A percentile compares a stretch with the other conserved stretches of the same genome.
These are phyloP conservation scores for Marronus borbonicus DNA, from an alignment of 2,888 invertebrate genomes.

Conservation along the genomic window DNA sequence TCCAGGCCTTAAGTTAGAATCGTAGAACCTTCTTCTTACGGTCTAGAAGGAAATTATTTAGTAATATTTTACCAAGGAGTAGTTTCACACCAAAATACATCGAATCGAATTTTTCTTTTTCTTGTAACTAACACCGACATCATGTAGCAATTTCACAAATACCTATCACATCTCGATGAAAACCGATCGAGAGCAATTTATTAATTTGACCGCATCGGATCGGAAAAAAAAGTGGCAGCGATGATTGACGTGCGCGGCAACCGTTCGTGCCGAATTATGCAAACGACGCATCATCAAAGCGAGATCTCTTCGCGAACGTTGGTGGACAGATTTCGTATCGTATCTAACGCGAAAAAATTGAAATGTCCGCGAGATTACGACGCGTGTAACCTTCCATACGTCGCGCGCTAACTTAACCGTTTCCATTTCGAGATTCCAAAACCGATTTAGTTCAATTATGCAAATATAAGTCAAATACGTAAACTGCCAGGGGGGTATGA, in stretches of 20 bases:
- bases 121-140: too few species aligned
- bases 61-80: too few species aligned
- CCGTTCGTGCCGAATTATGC: conserved; percentile 29
- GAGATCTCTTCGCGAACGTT: not conserved
- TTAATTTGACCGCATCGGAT: too few species aligned
- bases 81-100: too few species aligned
- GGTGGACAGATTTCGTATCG: not conserved
- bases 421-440: conserved; percentile 13
- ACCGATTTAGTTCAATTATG: conserved; percentile 32
- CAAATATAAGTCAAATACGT: conserved; percentile 15
- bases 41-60: too few species aligned
- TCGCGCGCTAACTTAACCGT: not conserved
- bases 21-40: too few species aligned
- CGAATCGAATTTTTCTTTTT: too few species aligned
- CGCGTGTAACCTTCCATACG: not conserved
- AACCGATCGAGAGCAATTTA: too few species aligned
- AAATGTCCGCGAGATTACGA: not conserved
- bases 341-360: not conserved
- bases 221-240: not conserved
- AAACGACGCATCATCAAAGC: conserved; percentile 22
- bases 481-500: not conserved
- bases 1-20: too few species aligned
- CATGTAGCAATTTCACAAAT: too few species aligned
- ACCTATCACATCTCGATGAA: too few species aligned
- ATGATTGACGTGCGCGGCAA: not conserved